Evolutionary conservation across 2,113 vertebrate genomes (phyloP).

Genomic region (Craseonycteris thonglongyai): DNA sequence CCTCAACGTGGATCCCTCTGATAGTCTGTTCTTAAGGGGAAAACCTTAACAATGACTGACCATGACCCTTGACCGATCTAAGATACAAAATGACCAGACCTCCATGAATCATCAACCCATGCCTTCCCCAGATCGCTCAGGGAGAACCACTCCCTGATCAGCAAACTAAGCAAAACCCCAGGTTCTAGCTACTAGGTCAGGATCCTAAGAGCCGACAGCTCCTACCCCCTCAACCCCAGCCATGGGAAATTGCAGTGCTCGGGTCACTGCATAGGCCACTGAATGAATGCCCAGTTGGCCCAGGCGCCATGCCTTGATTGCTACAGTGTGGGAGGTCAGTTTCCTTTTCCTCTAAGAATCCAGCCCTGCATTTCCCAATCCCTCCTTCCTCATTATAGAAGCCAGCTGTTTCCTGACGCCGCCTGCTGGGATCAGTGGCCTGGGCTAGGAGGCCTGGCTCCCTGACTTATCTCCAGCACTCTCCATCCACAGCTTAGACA

Average conservation of each 20-base stretch:
- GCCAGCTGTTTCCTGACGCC: conserved; percentile 58
- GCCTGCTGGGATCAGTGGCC: not conserved
- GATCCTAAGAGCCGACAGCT: not conserved
- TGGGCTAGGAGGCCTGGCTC: not conserved
- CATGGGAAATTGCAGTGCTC: not conserved
- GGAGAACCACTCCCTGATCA: not conserved
- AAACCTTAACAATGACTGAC: not conserved
- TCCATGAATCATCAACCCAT: not conserved
- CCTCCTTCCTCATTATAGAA: not conserved
- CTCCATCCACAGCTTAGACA: not conserved
- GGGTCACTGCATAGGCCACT: not conserved
- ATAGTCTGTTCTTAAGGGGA: not conserved
- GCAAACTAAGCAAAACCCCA: not conserved
- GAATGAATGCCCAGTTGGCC: conserved; percentile 24
- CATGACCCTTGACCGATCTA: not conserved
- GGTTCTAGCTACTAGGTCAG: not conserved
- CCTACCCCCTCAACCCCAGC: not conserved
- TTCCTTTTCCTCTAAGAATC: conserved; percentile 35
- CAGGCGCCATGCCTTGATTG: not conserved
- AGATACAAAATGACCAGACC: not conserved
- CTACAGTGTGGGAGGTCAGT: conserved; percentile 58
- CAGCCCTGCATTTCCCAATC: not conserved
- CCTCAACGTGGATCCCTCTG: not conserved
- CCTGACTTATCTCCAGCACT: not conserved
- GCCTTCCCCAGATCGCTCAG: not conserved